phyloP scores from a whole-genome alignment of 2,888 invertebrate species.

The Torymus tubicola region DNA sequence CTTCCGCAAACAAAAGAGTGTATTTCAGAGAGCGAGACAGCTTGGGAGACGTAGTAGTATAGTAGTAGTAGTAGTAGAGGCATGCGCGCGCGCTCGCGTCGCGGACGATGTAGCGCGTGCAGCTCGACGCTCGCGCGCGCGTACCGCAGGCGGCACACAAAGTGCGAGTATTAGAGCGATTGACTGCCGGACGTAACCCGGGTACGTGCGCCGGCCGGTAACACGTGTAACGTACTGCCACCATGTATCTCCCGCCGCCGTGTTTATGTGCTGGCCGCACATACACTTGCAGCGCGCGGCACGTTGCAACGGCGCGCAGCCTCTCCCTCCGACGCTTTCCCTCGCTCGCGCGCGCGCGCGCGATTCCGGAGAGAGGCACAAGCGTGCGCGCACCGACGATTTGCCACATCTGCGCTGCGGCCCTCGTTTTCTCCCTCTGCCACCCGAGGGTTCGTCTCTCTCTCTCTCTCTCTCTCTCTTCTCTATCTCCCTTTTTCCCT shows the following conservation, averaged over 20 bases:
- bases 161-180: constrained; percentile 75
- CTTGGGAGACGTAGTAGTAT: constrained; percentile 8
- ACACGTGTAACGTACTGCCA: constrained; percentile 76
- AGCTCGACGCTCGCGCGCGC: constrained; percentile 7
- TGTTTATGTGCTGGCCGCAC: constrained; percentile 63
- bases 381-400: constrained; percentile 57
- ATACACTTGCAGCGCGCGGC: constrained; percentile 64
- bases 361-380: constrained; percentile 49
- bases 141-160: constrained; percentile 62
- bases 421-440: constrained; percentile 11
- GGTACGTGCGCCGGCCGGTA: constrained; percentile 73
- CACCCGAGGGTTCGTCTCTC: background rate
- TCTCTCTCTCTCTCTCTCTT: constrained; percentile 7
- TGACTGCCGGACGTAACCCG: constrained; percentile 76
- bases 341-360: constrained; percentile 66
- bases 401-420: constrained; percentile 62
- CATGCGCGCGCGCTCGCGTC: constrained; percentile 51
- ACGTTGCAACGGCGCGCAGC: constrained; percentile 36
- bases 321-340: constrained; percentile 60
- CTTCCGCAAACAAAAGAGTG: background rate
- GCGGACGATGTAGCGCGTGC: background rate
- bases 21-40: constrained; percentile 21
- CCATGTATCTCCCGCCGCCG: constrained; percentile 73
- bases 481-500: background rate
- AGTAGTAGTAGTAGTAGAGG: constrained; percentile 33